Evolutionary conservation across 2,797 vertebrate genomes (phyloP), one percentile per base, ranked within the genome.

Genomic region (Periophthalmus magnuspinnatus): DNA sequence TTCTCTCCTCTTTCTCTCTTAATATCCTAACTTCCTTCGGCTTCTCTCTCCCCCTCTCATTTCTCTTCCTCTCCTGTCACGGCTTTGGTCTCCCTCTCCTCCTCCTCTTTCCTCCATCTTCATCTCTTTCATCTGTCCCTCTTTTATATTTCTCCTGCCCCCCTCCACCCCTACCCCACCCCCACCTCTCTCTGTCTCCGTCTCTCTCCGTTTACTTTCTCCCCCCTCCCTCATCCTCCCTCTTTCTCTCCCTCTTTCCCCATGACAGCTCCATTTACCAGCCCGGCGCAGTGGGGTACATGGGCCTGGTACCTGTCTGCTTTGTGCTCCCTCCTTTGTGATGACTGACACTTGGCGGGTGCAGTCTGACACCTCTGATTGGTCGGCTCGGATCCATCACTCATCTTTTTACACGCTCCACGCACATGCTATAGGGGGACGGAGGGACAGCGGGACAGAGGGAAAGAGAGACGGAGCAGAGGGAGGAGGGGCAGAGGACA

Each of bases 341-440:
- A 86, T 55, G 69, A 83, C 83, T 67, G 72, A 78, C 76, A 67
- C 77, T 84, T 82, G 75, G 83, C 75, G 54, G 71, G 79, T 70
- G 73, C 76, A 72, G 78, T 66, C 69, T 86, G 88, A 90, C 85
- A 84, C 61, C 72, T 79, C 81, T 79, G 88, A 90, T 85, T 88
- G 88, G 88, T 88, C 89, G 81, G 81, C 84, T 79, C 82, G 67
- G 3, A 47, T 65, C 76, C 81, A 81, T 84, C 88, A 84, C 45
- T 88, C 86, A 87, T 80, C 68, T 60, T 58, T 45, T 57, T 33
- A 11, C 33, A 34, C 57, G 32, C 14, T 17, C 32, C 32, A 2
- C 3, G 17, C 76, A 82, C 69, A 76, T 72, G 76, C 76, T 81
- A 76, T 81, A 5, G 74, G 22, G 24, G 9, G 0, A 67, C 69